Percentiles rank a stretch among this genome's conserved stretches.
Conservation (phyloP, 2,797 vertebrate genomes). For the Platyrinchus mystaceus region DNA sequence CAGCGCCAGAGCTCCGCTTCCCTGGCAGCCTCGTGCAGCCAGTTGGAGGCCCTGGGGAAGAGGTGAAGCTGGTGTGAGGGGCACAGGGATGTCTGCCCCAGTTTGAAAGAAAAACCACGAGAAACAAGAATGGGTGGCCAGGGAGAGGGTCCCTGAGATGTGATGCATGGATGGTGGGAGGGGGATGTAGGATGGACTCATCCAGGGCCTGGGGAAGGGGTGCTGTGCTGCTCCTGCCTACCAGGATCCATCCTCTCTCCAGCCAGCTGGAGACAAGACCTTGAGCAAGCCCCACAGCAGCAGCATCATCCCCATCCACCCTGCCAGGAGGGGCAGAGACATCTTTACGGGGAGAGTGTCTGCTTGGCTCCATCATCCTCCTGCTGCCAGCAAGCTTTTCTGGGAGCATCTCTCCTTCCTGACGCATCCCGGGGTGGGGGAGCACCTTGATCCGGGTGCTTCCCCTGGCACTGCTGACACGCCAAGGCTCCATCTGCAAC, state of each 20-base stretch:
- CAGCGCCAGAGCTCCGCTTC: background rate
- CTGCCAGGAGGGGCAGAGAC: background rate
- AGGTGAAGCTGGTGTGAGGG: background rate
- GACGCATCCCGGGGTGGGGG: fast-evolving
- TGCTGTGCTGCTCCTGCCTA: background rate
- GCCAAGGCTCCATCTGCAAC: background rate
- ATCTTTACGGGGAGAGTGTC: background rate
- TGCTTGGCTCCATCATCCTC: fast-evolving
- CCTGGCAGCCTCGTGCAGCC: background rate
- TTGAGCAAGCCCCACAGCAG: background rate
- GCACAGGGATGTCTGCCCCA: background rate
- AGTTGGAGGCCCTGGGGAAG: background rate
- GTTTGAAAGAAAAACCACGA: background rate
- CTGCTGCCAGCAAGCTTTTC: background rate
- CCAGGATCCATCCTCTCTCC: background rate
- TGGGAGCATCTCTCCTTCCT: background rate
- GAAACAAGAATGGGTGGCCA: background rate
- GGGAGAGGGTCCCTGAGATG: background rate
- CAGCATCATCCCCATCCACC: background rate
- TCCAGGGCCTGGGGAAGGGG: background rate
- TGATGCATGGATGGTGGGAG: background rate
- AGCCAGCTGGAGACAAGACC: background rate
- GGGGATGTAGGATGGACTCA: background rate
- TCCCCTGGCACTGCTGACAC: background rate
- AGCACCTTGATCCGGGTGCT: background rate